A percentile compares a stretch with the other conserved stretches of the same genome.
phyloP scores from a whole-genome alignment of 2,113 vertebrate species.

The Pomatostomus ruficeps region DNA sequence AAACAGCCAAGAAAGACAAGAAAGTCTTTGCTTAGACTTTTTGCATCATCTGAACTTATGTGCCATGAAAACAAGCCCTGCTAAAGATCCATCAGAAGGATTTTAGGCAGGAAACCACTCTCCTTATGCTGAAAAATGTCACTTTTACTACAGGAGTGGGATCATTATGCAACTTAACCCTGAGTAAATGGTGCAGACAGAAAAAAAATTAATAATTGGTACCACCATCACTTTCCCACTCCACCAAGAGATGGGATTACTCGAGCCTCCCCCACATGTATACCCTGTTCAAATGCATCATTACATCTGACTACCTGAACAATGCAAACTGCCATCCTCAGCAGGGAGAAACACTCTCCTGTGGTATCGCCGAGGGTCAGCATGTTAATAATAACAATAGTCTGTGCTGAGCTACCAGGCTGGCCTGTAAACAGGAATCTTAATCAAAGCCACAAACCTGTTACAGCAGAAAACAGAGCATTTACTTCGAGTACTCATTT shows the following conservation, averaged over 20 bases:
- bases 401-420: constrained; percentile 50
- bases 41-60: neutral
- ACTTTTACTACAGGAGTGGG: neutral
- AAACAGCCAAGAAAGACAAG: neutral
- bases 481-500: constrained; percentile 23
- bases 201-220: neutral
- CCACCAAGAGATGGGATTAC: neutral
- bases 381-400: constrained; percentile 55
- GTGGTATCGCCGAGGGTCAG: constrained; percentile 52
- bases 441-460: constrained; percentile 27
- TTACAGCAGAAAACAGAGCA: neutral
- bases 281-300: constrained; percentile 2
- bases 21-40: neutral
- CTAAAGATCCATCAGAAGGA: neutral
- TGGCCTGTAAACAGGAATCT: constrained; percentile 63
- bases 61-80: neutral
- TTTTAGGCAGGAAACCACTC: neutral
- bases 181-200: neutral
- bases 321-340: constrained; percentile 63
- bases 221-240: neutral
- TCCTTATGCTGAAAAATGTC: neutral
- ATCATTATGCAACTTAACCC: neutral
- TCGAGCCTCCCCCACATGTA: constrained; percentile 13
- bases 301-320: constrained; percentile 52
- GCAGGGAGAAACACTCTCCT: constrained; percentile 47